Evolutionary conservation across 2,113 vertebrate species (phyloP), one percentile per base, ranked within the genome.

Genomic region (Podilymbus podiceps): DNA sequence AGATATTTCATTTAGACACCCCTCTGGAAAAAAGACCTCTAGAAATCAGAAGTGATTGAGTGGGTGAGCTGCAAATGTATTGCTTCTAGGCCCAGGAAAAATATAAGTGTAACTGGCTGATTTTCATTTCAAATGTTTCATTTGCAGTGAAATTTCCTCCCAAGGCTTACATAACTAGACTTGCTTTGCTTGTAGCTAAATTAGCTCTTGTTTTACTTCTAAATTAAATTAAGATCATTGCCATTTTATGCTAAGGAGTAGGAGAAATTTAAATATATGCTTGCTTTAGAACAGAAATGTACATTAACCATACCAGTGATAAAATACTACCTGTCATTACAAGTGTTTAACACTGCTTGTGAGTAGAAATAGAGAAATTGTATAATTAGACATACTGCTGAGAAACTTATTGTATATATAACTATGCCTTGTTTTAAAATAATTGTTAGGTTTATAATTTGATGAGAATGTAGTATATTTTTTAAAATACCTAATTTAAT

Each of bases 121-220:
- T 97, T 94, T 85, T 96, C 18, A 58, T 89, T 44, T 88, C 64
- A 89, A 88, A 63, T 72, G 23, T 94, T 95, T 89, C 47, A 79
- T 79, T 81, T 88, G 66, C 49, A 86, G 27, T 33, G 79, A 71
- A 88, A 76, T 93, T 79, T 91, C 28, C 63, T 82, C 69, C 71
- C 69, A 82, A 59, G 19, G 46, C 75, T 97, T 97, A 58, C 11
- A 59, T 90, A 92, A 88, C 16, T 24, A 95, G 46, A 15, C 52
- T 86, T 60, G 14, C 35, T 88, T 90, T 87, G 47, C 74, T 50
- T 82, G 28, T 53, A 95, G 53, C 77, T 68, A 75, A 92, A 88
- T 84, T 59, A 92, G 55, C 17, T 93, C 52, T 87, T 74, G 24
- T 35, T 91, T 93, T 93, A 73, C 21, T 80, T 83, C 6, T 40